Percentiles rank a stretch among this genome's conserved stretches.
Conservation (phyloP, 2,797 vertebrate species). For the Pseudopleuronectes americanus region DNA sequence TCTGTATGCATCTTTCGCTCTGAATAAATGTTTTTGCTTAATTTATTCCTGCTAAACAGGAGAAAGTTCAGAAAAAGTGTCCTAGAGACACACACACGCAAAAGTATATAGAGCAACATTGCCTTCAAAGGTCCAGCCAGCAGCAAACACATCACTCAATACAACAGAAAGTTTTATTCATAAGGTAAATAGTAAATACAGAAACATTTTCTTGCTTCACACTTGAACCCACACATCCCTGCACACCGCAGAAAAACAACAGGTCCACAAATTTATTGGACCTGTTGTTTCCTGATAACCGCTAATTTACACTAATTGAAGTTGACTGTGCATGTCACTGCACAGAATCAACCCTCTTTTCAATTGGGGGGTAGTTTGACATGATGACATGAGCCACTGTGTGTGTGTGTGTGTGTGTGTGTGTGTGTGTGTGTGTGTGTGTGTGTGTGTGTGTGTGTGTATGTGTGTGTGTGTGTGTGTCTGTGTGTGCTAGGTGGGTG, state of each 20-base stretch:
- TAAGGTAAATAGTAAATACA: slow-evolving; percentile 6
- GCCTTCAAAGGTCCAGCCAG: slow-evolving; percentile 24
- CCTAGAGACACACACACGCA: slow-evolving; percentile 4
- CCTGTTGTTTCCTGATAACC: slow-evolving; percentile 29
- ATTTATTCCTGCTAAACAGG: slow-evolving; percentile 11
- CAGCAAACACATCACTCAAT: slow-evolving; percentile 30
- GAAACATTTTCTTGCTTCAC: slow-evolving; percentile 15
- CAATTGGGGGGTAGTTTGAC: slow-evolving; percentile 2
- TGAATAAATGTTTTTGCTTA: slow-evolving; percentile 16
- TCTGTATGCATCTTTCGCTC: not conserved
- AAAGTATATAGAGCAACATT: slow-evolving; percentile 28
- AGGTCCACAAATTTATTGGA: slow-evolving; percentile 5
- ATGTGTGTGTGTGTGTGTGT: too few species aligned
- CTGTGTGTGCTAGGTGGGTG: not conserved
- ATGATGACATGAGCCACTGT: slow-evolving; percentile 15
- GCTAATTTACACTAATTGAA: slow-evolving; percentile 14
- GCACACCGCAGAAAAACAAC: not conserved
- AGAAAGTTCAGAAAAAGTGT: not conserved
- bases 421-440: not conserved
- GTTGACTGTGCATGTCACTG: slow-evolving; percentile 19
- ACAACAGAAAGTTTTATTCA: slow-evolving; percentile 43
- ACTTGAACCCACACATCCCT: not conserved
- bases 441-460: too few species aligned
- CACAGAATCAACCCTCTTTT: slow-evolving; percentile 18
- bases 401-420: slow-evolving; percentile 18